phyloP scores from a whole-genome alignment of 2,888 invertebrate species.

The Sisyra terminalis region DNA sequence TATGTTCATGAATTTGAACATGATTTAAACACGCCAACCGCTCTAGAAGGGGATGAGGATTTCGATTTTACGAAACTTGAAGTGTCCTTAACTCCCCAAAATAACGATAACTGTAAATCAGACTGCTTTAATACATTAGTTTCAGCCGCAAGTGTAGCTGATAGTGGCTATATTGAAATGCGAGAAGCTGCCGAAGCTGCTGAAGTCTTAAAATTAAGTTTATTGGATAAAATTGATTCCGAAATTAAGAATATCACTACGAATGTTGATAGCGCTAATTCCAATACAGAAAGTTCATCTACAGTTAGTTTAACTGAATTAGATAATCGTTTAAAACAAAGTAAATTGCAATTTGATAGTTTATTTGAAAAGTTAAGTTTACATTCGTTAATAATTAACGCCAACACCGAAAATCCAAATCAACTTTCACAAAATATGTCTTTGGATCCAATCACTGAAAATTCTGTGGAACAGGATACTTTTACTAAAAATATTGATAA shows the following conservation, averaged over 20 bases:
- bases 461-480: background rate
- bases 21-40: conserved; percentile 33
- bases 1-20: conserved; percentile 37
- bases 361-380: conserved; percentile 23
- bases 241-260: background rate
- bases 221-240: background rate
- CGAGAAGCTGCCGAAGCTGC: background rate
- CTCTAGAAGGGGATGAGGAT: conserved; percentile 23
- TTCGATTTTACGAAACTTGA: conserved; percentile 16
- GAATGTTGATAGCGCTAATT: background rate
- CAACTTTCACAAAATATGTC: background rate
- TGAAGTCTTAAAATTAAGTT: background rate
- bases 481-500: background rate
- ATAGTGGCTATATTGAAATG: conserved; percentile 1
- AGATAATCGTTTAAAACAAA: conserved; percentile 17
- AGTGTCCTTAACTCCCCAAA: background rate
- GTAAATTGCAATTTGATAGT: conserved; percentile 23
- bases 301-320: conserved; percentile 5
- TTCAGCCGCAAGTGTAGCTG: background rate
- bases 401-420: conserved; percentile 5
- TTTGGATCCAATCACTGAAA: conserved; percentile 3
- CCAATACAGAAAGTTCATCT: conserved; percentile 3
- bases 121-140: background rate
- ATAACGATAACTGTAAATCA: no score
- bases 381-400: conserved; percentile 13